These are phyloP conservation scores for Haliclystus octoradiatus DNA, from an alignment of 30 jellyfish, hydroid and myxozoan genomes.

Conservation along the genomic window DNA sequence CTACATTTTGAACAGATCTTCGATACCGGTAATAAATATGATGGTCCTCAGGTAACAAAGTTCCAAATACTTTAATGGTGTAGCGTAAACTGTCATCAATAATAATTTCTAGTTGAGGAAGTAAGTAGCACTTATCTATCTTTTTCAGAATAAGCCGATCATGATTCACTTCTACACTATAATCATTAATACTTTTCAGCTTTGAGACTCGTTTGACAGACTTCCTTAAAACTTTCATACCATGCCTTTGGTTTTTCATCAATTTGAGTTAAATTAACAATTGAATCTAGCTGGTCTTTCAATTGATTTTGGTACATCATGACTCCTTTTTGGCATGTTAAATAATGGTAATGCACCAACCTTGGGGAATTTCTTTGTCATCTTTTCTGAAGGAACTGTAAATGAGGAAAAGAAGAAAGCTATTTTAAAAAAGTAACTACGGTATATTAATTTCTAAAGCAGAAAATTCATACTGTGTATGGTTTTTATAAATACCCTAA, in stretches of 20 bases:
- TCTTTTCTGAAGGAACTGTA: slow-evolving; percentile 7
- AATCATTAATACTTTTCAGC: not conserved
- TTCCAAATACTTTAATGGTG: not conserved
- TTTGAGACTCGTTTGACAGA: not conserved
- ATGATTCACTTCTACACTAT: not conserved
- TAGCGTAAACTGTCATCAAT: slow-evolving; percentile 9
- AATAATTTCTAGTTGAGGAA: slow-evolving; percentile 2
- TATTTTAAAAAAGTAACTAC: no score
- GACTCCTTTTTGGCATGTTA: slow-evolving; percentile 9
- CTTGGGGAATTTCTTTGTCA: slow-evolving; percentile 3
- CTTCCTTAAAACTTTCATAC: no score
- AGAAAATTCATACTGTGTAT: no score
- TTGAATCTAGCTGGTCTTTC: no score
- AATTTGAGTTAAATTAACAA: no score
- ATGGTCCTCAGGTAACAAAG: slow-evolving; percentile 5
- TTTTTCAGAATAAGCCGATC: not conserved
- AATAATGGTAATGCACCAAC: slow-evolving; percentile 3
- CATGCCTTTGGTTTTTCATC: not conserved
- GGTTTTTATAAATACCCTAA: no score
- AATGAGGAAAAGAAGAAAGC: no score
- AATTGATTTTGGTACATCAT: no score
- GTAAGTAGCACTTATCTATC: not conserved
- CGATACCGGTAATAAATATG: not conserved
- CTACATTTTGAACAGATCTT: not conserved
- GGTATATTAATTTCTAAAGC: no score